A percentile compares a stretch with the other conserved stretches of the same genome.
These are phyloP conservation scores for Chironomus striatipennis DNA, from an alignment of 1,140 invertebrate species.

Conservation along the genomic window DNA sequence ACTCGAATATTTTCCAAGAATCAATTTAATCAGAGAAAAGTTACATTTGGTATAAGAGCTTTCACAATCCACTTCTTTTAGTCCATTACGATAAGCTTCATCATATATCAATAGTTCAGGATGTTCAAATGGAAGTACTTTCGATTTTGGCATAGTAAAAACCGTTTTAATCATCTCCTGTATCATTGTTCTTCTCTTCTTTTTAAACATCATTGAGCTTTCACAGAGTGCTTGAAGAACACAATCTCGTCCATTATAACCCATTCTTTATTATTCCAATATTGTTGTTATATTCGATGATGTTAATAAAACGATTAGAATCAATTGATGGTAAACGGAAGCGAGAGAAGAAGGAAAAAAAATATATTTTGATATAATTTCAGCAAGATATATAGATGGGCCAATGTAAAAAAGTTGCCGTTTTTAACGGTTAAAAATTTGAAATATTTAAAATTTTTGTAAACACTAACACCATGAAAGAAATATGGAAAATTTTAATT, in stretches of 20 bases:
- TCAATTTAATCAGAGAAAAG: constrained; percentile 64
- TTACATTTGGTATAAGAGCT: constrained; percentile 51
- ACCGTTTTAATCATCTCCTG: constrained; percentile 62
- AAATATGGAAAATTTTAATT: no score
- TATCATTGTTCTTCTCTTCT: constrained; percentile 52
- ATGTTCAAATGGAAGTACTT: constrained; percentile 52
- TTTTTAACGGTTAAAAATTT: no score
- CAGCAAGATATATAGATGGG: no score
- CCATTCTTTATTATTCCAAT: constrained; percentile 47
- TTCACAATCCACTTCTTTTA: constrained; percentile 44
- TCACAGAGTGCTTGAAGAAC: constrained; percentile 60
- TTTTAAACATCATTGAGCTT: constrained; percentile 52
- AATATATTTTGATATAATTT: background rate
- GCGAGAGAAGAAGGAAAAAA: background rate
- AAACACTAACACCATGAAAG: no score
- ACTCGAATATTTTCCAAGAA: constrained; percentile 55
- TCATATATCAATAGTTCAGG: constrained; percentile 57
- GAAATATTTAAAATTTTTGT: no score
- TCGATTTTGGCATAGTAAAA: constrained; percentile 53
- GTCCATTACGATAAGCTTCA: constrained; percentile 44
- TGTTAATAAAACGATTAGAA: constrained; percentile 25
- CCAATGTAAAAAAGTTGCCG: no score
- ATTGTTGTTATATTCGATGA: constrained; percentile 16
- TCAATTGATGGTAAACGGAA: background rate
- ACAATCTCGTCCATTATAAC: constrained; percentile 55